These are phyloP conservation scores for Matsumurasca onukii DNA, from an alignment of 1,140 invertebrate genomes.

Conservation along the genomic window DNA sequence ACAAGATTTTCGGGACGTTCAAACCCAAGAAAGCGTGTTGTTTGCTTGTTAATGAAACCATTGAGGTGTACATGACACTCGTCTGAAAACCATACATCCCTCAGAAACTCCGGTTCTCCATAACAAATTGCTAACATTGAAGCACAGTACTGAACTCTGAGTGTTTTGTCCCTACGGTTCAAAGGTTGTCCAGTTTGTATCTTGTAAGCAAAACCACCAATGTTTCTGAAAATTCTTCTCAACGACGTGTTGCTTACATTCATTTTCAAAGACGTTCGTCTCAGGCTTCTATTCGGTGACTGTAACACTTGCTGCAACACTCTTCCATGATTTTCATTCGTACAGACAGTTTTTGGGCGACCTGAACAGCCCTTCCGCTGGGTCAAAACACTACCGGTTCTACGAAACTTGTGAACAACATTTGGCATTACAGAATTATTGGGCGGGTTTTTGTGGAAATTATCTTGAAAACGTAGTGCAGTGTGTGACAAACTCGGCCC, in stretches of 20 bases:
- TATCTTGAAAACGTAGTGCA: background rate
- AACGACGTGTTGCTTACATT: background rate
- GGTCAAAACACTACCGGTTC: background rate
- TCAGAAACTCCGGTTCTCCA: slow-evolving; percentile 9
- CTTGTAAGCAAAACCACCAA: background rate
- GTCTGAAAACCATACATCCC: slow-evolving; percentile 11
- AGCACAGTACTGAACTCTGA: slow-evolving; percentile 17
- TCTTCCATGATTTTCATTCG: background rate
- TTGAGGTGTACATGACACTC: background rate
- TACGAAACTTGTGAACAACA: background rate
- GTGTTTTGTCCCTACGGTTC: background rate
- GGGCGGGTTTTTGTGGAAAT: background rate
- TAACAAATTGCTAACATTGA: slow-evolving; percentile 12
- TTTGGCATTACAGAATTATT: background rate
- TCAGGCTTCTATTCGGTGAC: background rate
- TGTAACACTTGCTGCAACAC: background rate
- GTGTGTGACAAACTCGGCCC: background rate
- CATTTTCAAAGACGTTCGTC: background rate
- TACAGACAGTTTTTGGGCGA: too few species aligned
- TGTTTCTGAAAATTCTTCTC: background rate
- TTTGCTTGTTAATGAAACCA: slow-evolving; percentile 5
- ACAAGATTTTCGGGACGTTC: slow-evolving; percentile 4
- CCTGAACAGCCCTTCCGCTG: too few species aligned
- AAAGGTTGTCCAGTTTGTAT: background rate
- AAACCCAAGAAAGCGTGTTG: background rate